These are phyloP conservation scores for Bujurquina vittata DNA, from an alignment of 2,113 vertebrate genomes.

Conservation along the genomic window DNA sequence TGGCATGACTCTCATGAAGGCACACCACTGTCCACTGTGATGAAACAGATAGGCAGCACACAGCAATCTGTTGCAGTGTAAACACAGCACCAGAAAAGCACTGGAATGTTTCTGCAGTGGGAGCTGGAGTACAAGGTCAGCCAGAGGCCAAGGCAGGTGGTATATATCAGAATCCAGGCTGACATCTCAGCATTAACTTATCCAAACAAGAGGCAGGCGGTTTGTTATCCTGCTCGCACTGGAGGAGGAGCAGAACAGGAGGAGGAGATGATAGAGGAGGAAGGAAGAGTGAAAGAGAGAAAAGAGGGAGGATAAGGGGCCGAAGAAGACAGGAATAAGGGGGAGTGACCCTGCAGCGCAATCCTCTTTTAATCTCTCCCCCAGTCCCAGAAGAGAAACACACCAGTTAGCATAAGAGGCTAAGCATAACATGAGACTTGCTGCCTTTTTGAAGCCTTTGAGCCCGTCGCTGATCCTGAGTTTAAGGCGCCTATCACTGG, in stretches of 20 bases:
- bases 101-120: conserved; percentile 82
- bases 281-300: conserved; percentile 22
- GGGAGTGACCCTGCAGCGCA: conserved; percentile 32
- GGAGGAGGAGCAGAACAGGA: conserved; percentile 48
- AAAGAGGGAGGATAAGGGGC: neutral
- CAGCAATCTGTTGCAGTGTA: conserved; percentile 74
- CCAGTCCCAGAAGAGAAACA: conserved; percentile 29
- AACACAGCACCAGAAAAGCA: conserved; percentile 80
- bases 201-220: conserved; percentile 77
- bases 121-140: conserved; percentile 80
- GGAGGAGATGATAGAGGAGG: conserved; percentile 36
- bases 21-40: conserved; percentile 27
- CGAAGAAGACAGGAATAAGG: conserved; percentile 30
- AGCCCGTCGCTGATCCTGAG: conserved; percentile 29
- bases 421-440: conserved; percentile 52
- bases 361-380: conserved; percentile 35
- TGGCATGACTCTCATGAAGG: conserved; percentile 10
- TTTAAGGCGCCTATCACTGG: conserved; percentile 25
- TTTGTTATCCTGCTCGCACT: conserved; percentile 51
- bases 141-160: conserved; percentile 83
- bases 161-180: conserved; percentile 80
- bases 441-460: conserved; percentile 32
- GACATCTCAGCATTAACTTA: conserved; percentile 81
- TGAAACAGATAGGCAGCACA: conserved; percentile 44
- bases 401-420: conserved; percentile 41